Conservation (phyloP, 2,888 invertebrate species). For the Phyto melanocephala region DNA sequence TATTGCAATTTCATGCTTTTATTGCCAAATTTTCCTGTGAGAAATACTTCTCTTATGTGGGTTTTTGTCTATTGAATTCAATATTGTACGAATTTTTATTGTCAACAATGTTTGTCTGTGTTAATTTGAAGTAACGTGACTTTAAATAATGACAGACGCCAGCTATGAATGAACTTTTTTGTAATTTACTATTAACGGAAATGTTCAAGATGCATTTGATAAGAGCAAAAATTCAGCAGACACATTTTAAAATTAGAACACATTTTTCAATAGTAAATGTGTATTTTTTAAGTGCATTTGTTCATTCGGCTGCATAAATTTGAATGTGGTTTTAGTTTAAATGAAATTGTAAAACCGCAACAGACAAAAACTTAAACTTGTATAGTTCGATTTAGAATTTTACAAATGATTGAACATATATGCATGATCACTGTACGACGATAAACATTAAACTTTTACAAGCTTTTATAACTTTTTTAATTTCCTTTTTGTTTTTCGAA, state of each 20-base stretch:
- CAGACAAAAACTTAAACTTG: neutral
- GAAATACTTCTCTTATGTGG: neutral
- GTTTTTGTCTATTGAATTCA: neutral
- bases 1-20: too few relatives aligned
- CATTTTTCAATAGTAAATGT: neutral
- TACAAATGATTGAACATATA: neutral
- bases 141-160: conserved; percentile 58
- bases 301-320: neutral
- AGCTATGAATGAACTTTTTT: conserved; percentile 44
- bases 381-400: neutral
- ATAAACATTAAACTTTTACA: too few relatives aligned
- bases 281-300: neutral
- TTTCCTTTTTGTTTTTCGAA: too few relatives aligned
- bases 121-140: conserved; percentile 54
- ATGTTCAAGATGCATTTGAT: conserved; percentile 51
- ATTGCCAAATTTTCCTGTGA: neutral
- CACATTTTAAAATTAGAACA: conserved; percentile 11
- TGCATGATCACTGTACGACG: neutral
- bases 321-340: neutral
- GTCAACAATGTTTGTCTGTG: conserved; percentile 41
- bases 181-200: conserved; percentile 55
- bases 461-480: too few relatives aligned
- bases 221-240: neutral
- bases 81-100: conserved; percentile 32
- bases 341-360: neutral